A percentile compares a stretch with the other conserved stretches of the same genome.
phyloP scores from a whole-genome alignment of 2,888 invertebrate species.

The Acleris holmiana region DNA sequence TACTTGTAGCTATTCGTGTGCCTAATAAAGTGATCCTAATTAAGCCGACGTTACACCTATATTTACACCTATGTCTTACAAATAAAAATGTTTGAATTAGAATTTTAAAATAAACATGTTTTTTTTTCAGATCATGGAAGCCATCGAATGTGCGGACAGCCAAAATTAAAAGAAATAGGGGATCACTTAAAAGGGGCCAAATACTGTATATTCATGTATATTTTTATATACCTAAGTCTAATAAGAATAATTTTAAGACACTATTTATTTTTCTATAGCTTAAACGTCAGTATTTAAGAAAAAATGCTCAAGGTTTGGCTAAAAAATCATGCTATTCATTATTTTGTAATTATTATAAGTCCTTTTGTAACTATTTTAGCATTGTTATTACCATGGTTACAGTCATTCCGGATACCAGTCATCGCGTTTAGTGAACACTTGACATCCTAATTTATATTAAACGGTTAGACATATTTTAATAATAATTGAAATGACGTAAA shows the following conservation, averaged over 20 bases:
- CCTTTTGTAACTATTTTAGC: too few relatives aligned
- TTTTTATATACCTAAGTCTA: not conserved
- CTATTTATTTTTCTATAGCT: conserved; percentile 35
- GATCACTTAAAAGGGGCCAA: conserved; percentile 23
- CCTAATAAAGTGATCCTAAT: too few relatives aligned
- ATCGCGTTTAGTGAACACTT: too few relatives aligned
- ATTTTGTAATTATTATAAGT: not conserved
- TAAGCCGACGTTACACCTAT: too few relatives aligned
- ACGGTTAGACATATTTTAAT: too few relatives aligned
- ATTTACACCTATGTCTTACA: too few relatives aligned
- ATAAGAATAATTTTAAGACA: conserved; percentile 17
- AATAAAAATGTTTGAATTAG: too few relatives aligned
- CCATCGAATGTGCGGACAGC: conserved; percentile 54
- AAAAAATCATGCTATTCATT: not conserved
- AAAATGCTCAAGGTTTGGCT: not conserved
- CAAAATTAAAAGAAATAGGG: conserved; percentile 44
- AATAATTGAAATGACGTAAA: too few relatives aligned
- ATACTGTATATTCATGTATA: conserved; percentile 2
- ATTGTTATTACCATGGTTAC: too few relatives aligned
- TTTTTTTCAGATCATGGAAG: conserved; percentile 63
- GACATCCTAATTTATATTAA: too few relatives aligned
- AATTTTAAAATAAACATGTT: not conserved
- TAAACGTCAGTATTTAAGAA: conserved; percentile 35
- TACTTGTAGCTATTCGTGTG: too few relatives aligned
- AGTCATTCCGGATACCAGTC: too few relatives aligned